phyloP scores from a whole-genome alignment of 2,113 vertebrate species.

The Lophotis ruficrista region DNA sequence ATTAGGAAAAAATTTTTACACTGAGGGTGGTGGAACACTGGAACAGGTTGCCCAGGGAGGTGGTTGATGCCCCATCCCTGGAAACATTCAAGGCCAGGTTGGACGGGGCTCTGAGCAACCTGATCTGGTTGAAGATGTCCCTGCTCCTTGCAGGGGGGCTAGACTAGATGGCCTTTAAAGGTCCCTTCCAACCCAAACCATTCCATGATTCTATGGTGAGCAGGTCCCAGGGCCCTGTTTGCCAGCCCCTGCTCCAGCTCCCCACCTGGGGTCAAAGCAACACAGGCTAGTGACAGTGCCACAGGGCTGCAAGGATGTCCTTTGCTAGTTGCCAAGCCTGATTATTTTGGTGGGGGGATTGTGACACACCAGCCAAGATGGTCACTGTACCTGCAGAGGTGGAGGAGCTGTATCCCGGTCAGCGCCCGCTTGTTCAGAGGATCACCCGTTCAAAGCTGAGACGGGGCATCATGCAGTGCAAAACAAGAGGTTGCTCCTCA shows the following conservation, averaged over 20 bases:
- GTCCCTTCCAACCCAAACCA: too few species aligned
- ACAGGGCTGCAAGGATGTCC: rapidly evolving
- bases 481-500: neutral
- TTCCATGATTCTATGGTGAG: neutral
- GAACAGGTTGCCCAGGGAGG: too few species aligned
- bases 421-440: neutral
- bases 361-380: neutral
- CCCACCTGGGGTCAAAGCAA: rapidly evolving
- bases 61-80: too few species aligned
- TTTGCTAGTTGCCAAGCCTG: neutral
- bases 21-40: too few species aligned
- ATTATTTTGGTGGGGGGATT: neutral
- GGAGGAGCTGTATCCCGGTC: neutral
- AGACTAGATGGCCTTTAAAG: too few species aligned
- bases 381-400: rapidly evolving
- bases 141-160: too few species aligned
- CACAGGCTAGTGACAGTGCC: neutral
- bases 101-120: too few species aligned
- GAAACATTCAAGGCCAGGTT: too few species aligned
- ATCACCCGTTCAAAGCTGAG: neutral
- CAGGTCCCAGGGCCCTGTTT: neutral
- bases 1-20: too few species aligned
- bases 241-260: neutral
- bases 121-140: too few species aligned
- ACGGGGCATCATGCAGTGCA: neutral